Conservation (phyloP, 2,113 vertebrate genomes). For the Grammatotria lemairii region DNA sequence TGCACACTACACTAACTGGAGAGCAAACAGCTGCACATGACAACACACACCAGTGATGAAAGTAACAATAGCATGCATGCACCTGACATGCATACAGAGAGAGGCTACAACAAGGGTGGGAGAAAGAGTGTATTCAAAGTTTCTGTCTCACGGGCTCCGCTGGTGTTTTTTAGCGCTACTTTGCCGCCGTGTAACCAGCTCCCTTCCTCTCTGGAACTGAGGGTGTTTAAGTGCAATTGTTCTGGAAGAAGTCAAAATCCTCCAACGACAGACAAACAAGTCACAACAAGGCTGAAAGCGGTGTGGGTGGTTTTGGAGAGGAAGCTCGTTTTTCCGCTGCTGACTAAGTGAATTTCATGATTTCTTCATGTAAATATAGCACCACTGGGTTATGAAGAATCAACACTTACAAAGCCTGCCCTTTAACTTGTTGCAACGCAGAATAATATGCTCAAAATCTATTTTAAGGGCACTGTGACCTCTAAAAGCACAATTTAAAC, state of each 20-base stretch:
- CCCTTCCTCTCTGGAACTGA: slow-evolving; percentile 31
- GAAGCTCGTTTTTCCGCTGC: slow-evolving; percentile 45
- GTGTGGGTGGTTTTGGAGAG: slow-evolving; percentile 56
- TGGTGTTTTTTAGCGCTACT: background rate
- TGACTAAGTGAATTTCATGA: slow-evolving; percentile 58
- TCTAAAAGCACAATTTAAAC: slow-evolving; percentile 23
- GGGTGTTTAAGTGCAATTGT: slow-evolving; percentile 47
- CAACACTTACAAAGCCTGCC: background rate
- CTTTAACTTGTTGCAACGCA: background rate
- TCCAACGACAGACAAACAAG: slow-evolving; percentile 60
- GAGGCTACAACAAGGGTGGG: background rate
- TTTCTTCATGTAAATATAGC: slow-evolving; percentile 51
- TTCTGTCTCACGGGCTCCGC: slow-evolving; percentile 20
- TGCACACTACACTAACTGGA: slow-evolving; percentile 40
- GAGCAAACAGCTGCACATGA: slow-evolving; percentile 73
- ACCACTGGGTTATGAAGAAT: slow-evolving; percentile 1
- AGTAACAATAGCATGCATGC: slow-evolving; percentile 45
- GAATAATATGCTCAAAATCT: background rate
- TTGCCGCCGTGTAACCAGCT: slow-evolving; percentile 31
- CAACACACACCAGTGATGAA: slow-evolving; percentile 60
- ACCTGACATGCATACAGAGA: slow-evolving; percentile 52
- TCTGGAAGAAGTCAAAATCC: slow-evolving; percentile 53
- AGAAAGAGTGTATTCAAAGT: slow-evolving; percentile 8
- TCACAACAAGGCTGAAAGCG: slow-evolving; percentile 62
- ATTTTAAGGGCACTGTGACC: slow-evolving; percentile 12